Evolutionary conservation across 2,113 vertebrate genomes (phyloP).

Genomic region (Sturnus vulgaris): DNA sequence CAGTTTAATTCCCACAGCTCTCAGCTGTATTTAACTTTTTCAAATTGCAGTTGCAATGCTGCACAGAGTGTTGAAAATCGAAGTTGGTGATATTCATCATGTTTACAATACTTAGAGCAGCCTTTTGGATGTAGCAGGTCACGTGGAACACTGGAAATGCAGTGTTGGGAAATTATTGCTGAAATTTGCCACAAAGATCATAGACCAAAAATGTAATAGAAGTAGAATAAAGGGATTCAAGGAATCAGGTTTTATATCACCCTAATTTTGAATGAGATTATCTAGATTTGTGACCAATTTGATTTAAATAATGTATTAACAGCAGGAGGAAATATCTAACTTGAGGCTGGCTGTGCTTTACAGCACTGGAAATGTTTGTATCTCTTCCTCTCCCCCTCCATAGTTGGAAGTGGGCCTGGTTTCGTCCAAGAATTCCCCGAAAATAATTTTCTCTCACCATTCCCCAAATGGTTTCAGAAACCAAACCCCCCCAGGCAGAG

Average conservation of each 20-base stretch:
- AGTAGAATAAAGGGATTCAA: background rate
- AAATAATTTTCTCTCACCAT: background rate
- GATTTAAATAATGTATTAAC: background rate
- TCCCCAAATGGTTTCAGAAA: background rate
- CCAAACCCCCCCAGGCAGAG: fast-evolving
- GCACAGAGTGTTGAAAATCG: fast-evolving
- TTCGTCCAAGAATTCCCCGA: background rate
- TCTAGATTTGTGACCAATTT: background rate
- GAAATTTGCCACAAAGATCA: background rate
- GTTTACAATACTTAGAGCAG: background rate
- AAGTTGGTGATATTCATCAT: background rate
- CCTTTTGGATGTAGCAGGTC: background rate
- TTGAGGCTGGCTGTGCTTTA: background rate
- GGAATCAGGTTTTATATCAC: background rate
- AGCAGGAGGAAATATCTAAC: background rate
- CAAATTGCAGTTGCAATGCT: background rate
- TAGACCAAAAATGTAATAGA: background rate
- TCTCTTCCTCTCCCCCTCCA: background rate
- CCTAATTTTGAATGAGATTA: background rate
- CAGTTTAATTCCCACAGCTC: background rate
- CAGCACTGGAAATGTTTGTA: background rate
- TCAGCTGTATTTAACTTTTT: background rate
- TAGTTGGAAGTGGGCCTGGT: fast-evolving
- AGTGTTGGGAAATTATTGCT: background rate
- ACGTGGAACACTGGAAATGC: background rate